Conservation (phyloP, 2,113 vertebrate genomes). For the Psittacula cyanocephala region DNA sequence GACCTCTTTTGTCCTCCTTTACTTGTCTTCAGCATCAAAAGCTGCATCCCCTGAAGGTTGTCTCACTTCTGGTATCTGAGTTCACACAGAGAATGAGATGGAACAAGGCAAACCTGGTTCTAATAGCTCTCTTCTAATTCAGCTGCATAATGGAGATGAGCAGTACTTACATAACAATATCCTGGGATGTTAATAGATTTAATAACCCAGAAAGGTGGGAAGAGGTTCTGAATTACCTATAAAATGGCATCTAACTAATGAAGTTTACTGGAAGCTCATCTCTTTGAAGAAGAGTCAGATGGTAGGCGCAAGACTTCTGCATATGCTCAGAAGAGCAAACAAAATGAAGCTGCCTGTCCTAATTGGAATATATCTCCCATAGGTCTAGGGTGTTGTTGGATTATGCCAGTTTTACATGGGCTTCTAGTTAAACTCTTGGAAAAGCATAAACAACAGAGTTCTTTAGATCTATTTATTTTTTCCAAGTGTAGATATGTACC, state of each 20-base stretch:
- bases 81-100: conserved; percentile 18
- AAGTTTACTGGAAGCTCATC: conserved; percentile 50
- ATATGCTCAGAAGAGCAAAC: background rate
- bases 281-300: conserved; percentile 28
- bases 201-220: conserved; percentile 66
- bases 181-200: conserved; percentile 64
- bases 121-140: conserved; percentile 38
- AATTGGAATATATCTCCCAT: background rate
- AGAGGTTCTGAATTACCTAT: conserved; percentile 57
- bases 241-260: conserved; percentile 56
- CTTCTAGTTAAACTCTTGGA: background rate
- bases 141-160: conserved; percentile 57
- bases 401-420: background rate
- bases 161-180: conserved; percentile 67
- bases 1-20: background rate
- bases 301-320: conserved; percentile 1
- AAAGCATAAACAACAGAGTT: background rate
- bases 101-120: conserved; percentile 33
- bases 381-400: background rate
- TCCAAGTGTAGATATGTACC: background rate
- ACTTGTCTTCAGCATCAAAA: background rate
- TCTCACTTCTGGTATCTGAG: background rate
- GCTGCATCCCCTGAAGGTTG: background rate
- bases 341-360: background rate
- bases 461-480: background rate